These are phyloP conservation scores for Potamilus streckersoni DNA, from an alignment of 1,140 invertebrate genomes.

Conservation along the genomic window DNA sequence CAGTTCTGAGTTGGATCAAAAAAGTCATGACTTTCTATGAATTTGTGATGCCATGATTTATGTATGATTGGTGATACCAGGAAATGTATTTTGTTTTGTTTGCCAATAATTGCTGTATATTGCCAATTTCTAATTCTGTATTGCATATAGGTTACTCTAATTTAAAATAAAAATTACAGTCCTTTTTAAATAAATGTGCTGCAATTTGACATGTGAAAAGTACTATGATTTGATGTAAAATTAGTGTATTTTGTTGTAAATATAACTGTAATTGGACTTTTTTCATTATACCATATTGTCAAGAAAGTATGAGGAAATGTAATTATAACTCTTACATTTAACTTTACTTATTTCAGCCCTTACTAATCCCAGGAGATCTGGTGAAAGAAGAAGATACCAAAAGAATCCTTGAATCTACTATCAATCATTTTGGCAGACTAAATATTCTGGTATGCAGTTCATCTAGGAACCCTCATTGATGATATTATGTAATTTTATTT, in stretches of 20 bases:
- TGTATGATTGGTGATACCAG: too few relatives aligned
- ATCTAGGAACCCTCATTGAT: not conserved
- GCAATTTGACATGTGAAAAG: not conserved
- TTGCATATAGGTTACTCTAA: too few relatives aligned
- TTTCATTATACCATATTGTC: not conserved
- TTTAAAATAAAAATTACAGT: too few relatives aligned
- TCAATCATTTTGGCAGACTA: conserved; percentile 47
- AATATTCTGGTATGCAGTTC: conserved; percentile 49
- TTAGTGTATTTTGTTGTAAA: not conserved
- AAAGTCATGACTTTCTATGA: too few relatives aligned
- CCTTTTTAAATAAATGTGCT: too few relatives aligned
- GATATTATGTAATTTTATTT: too few relatives aligned
- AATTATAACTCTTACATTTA: too few relatives aligned
- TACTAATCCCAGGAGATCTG: conserved; percentile 74
- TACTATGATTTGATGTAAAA: not conserved
- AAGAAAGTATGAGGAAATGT: not conserved
- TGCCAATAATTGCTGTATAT: too few relatives aligned
- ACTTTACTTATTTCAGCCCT: conserved; percentile 35
- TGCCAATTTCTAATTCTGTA: too few relatives aligned
- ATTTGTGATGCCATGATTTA: too few relatives aligned
- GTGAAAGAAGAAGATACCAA: conserved; percentile 81
- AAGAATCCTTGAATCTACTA: conserved; percentile 74
- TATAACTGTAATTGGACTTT: not conserved
- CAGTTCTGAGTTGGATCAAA: too few relatives aligned
- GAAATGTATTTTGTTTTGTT: too few relatives aligned